Evolutionary conservation across 2,888 invertebrate species (phyloP), one percentile per base, ranked within the genome.

Genomic region (Epistrophe eligans): DNA sequence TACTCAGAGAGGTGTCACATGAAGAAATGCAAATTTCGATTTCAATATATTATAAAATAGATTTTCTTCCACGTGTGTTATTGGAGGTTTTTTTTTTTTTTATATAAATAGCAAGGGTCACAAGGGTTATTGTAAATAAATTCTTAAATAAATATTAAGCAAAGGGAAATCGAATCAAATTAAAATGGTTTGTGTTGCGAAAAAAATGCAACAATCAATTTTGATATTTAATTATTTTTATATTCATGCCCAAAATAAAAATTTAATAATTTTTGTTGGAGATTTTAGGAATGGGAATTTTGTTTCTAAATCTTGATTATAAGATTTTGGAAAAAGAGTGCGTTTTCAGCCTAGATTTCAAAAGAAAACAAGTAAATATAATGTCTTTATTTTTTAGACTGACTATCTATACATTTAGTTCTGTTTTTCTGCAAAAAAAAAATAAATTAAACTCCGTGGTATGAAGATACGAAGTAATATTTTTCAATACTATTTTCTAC

Each of bases 11-110:
- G 72, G 52, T n/a, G 45, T 66, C 48, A 55, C 52, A 32, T 17
- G 57, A 74, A 67, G 71, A 77, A 81, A 84, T 84, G 81, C 81
- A 84, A 84, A 81, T 84, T 72, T 84, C 60, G 52, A 55, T 67
- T 77, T 80, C 64, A 70, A 66, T 66, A 64, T n/a, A 55, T 4
- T 6, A 32, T 45, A 17, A 40, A 7, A 60, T 24, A 52, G 40
- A 52, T 11, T 67, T 70, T 1, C 15, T 67, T 70, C 4, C 15
- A 67, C 8, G 52, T 70, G 82, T 66, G 35, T 48, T n/a, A n/a
- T 67, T 67, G 64, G 77, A 17, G 64, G 62, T 55, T 55, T 8
- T 24, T 24, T 1, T 24, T 2, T 55, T 55, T 8, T 24, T 24
- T 1, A 2, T 2, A 24, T 2, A 24, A 24, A 24, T 45, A 57